These are phyloP conservation scores for Protophormia terraenovae DNA, from an alignment of 2,888 invertebrate species.

Conservation along the genomic window DNA sequence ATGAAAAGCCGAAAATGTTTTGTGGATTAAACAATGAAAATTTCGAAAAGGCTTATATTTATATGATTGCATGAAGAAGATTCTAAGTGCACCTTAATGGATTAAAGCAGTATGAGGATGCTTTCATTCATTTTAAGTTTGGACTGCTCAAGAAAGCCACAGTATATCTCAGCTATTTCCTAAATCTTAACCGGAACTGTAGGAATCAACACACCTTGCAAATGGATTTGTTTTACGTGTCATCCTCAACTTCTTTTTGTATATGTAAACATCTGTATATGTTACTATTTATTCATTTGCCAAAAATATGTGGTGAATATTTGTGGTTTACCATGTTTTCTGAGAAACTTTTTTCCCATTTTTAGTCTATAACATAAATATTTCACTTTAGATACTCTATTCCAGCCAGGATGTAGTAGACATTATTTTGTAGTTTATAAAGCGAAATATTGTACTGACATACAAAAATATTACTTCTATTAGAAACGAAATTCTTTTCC, in stretches of 20 bases:
- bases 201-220: constrained; percentile 7
- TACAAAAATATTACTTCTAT: constrained; percentile 47
- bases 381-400: constrained; percentile 12
- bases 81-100: too few species aligned
- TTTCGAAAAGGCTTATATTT: too few species aligned
- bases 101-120: too few species aligned
- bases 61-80: too few species aligned
- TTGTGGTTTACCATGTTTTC: constrained; percentile 45
- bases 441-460: constrained; percentile 22
- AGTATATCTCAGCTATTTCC: too few species aligned
- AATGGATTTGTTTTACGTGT: constrained; percentile 38
- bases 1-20: too few species aligned
- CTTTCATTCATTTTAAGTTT: too few species aligned
- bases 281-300: constrained; percentile 34
- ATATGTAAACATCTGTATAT: neutral
- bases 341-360: constrained; percentile 22
- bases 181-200: too few species aligned
- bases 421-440: neutral
- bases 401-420: neutral
- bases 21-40: too few species aligned
- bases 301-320: constrained; percentile 52
- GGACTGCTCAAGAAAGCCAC: too few species aligned
- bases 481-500: constrained; percentile 39
- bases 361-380: constrained; percentile 11
- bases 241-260: constrained; percentile 10